Percentiles rank a stretch among this genome's conserved stretches.
Evolutionary conservation across 2,113 vertebrate genomes (phyloP).

Genomic region (Parotia lawesii): DNA sequence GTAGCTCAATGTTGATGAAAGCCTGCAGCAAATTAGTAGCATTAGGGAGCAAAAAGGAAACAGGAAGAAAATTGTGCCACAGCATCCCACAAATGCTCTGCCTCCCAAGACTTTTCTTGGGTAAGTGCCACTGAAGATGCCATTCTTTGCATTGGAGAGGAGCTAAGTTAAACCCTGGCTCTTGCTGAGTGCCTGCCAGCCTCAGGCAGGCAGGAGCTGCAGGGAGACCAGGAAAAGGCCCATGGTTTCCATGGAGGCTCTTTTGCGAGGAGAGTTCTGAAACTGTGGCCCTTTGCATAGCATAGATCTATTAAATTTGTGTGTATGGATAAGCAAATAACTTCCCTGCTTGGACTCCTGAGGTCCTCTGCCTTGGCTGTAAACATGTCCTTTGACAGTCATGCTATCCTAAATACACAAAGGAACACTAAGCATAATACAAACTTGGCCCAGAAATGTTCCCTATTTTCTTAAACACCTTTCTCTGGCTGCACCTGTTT

Average conservation of each 20-base stretch:
- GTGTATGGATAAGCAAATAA: background rate
- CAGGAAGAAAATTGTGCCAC: background rate
- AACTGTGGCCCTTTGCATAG: background rate
- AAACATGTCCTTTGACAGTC: slow-evolving; percentile 28
- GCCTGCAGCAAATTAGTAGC: background rate
- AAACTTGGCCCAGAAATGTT: slow-evolving; percentile 36
- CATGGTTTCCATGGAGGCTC: background rate
- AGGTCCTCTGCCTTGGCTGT: slow-evolving; percentile 1
- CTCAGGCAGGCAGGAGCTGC: background rate
- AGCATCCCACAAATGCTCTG: background rate
- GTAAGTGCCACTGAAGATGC: background rate
- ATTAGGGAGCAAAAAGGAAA: background rate
- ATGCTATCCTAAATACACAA: slow-evolving; percentile 15
- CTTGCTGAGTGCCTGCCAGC: background rate
- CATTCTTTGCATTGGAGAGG: background rate
- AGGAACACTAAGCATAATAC: background rate
- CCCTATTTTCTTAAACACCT: slow-evolving; percentile 41
- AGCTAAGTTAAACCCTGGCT: background rate
- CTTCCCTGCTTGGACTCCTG: background rate
- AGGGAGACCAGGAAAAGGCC: background rate
- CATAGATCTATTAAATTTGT: background rate
- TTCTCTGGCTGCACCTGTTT: slow-evolving; percentile 42
- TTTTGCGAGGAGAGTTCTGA: background rate
- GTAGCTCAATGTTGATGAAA: background rate
- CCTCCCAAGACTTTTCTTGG: background rate